Percentiles rank a stretch among this genome's conserved stretches.
Evolutionary conservation across 2,113 vertebrate species (phyloP).

Genomic region (Varanus komodoensis): DNA sequence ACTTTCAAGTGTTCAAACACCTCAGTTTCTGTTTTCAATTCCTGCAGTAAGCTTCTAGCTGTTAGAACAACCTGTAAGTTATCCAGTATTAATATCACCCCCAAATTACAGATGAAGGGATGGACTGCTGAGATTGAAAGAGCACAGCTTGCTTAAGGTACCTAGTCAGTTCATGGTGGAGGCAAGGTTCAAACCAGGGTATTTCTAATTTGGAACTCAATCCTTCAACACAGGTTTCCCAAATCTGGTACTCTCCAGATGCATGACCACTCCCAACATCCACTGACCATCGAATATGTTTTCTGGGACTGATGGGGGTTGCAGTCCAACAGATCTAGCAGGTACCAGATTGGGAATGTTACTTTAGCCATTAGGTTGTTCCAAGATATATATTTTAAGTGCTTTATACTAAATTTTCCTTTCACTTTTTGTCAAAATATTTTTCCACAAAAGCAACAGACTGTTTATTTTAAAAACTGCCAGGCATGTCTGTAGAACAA

Average conservation of each 20-base stretch:
- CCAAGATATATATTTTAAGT: background rate
- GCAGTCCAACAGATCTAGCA: background rate
- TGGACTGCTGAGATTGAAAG: background rate
- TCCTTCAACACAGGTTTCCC: background rate
- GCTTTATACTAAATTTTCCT: background rate
- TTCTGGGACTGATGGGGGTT: background rate
- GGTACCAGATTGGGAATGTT: background rate
- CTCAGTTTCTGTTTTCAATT: too few relatives aligned
- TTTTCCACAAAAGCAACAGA: background rate
- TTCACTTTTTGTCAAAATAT: background rate
- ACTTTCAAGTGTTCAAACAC: background rate
- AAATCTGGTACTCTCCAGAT: background rate
- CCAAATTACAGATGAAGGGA: background rate
- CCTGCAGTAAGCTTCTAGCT: background rate
- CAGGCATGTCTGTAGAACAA: accelerated
- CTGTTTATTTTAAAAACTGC: background rate
- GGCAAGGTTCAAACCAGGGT: background rate
- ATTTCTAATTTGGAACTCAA: background rate
- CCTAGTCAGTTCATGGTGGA: background rate
- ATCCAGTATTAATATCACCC: too few relatives aligned
- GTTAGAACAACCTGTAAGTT: background rate
- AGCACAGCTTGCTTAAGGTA: background rate
- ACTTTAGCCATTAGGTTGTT: background rate
- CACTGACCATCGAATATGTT: background rate
- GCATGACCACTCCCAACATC: background rate